phyloP scores from a whole-genome alignment of 2,113 vertebrate species.

The Erythrolamprus reginae region DNA sequence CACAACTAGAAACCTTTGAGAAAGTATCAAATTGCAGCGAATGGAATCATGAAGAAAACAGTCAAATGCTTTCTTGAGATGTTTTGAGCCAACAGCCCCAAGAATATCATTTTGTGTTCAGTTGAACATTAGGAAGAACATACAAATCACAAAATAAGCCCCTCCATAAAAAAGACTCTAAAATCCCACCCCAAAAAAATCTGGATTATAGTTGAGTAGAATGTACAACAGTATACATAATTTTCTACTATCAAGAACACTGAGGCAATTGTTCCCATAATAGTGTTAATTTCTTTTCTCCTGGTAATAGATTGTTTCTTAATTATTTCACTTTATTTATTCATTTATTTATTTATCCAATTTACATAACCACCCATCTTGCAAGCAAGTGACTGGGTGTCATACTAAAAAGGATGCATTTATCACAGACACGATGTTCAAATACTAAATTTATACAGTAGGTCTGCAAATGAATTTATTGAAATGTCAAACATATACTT shows the following conservation, averaged over 20 bases:
- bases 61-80: neutral
- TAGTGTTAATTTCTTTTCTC: neutral
- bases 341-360: neutral
- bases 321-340: neutral
- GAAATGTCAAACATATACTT: neutral
- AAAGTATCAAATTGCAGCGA: too few species aligned
- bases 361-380: neutral
- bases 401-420: neutral
- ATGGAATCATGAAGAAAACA: neutral
- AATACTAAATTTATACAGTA: neutral
- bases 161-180: neutral
- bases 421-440: neutral
- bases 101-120: neutral
- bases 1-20: neutral
- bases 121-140: neutral
- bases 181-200: neutral
- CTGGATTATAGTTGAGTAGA: neutral
- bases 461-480: neutral
- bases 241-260: neutral
- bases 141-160: neutral
- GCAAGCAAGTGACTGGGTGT: neutral
- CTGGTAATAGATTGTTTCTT: neutral
- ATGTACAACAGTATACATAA: neutral
- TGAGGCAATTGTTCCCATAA: neutral
- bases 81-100: neutral